phyloP scores from a whole-genome alignment of 2,888 invertebrate species.

The Enoplolaimus lenunculus region DNA sequence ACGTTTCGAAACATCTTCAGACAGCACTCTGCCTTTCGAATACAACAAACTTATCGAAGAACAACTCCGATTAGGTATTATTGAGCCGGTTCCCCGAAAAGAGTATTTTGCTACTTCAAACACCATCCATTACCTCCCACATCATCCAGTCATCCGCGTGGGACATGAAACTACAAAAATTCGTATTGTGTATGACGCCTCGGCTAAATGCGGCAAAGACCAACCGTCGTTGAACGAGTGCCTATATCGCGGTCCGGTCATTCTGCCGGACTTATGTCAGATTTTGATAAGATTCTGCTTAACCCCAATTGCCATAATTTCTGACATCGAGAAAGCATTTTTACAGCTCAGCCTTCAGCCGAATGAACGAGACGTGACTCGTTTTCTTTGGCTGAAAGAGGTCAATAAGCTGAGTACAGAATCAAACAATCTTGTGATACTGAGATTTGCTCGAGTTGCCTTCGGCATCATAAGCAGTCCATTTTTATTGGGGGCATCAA shows the following conservation, averaged over 20 bases:
- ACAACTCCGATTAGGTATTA: constrained; percentile 19
- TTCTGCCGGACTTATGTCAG: constrained; percentile 22
- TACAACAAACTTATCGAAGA: constrained; percentile 21
- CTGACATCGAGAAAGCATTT: constrained; percentile 24
- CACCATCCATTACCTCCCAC: constrained; percentile 24
- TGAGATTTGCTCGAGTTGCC: not conserved
- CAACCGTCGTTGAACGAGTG: constrained; percentile 25
- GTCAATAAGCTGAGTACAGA: constrained; percentile 2
- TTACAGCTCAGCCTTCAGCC: constrained; percentile 20
- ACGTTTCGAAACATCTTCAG: constrained; percentile 2
- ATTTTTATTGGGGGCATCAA: not conserved
- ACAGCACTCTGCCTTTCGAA: constrained; percentile 15
- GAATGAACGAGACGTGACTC: constrained; percentile 23
- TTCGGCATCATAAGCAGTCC: not conserved
- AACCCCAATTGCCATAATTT: constrained; percentile 23
- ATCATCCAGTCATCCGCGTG: constrained; percentile 24
- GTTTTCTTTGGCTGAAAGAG: constrained; percentile 25
- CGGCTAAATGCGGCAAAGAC: constrained; percentile 19
- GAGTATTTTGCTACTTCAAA: not conserved
- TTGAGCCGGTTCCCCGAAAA: constrained; percentile 19
- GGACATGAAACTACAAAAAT: constrained; percentile 26
- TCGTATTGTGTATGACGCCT: constrained; percentile 29
- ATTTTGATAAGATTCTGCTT: constrained; percentile 24
- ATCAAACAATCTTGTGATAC: not conserved
- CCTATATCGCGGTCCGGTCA: constrained; percentile 25